A percentile compares a stretch with the other conserved stretches of the same genome.
These are phyloP conservation scores for Limnephilus lunatus DNA, from an alignment of 2,888 invertebrate species.

Conservation along the genomic window DNA sequence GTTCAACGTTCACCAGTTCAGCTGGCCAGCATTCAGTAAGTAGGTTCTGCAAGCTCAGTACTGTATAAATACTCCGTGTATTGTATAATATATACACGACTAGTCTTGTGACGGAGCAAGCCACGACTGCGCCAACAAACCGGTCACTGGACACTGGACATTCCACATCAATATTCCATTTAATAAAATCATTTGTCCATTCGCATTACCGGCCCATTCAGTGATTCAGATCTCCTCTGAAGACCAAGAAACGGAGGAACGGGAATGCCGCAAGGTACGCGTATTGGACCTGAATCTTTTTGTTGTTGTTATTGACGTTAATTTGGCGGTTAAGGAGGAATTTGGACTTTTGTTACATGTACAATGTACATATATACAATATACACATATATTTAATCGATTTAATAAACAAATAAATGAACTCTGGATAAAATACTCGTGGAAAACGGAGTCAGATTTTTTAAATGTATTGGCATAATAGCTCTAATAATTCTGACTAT, in stretches of 20 bases:
- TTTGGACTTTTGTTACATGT: too few relatives aligned
- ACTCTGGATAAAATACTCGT: background rate
- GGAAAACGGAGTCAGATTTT: background rate
- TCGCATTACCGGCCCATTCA: constrained; percentile 43
- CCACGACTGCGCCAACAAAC: constrained; percentile 28
- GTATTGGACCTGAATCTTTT: background rate
- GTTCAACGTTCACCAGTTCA: background rate
- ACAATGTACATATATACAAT: too few relatives aligned
- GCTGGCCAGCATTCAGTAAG: background rate
- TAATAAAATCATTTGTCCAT: constrained; percentile 47
- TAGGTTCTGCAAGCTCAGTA: background rate
- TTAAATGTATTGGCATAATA: too few relatives aligned
- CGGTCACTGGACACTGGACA: constrained; percentile 28
- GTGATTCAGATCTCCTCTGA: background rate
- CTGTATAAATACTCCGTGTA: background rate
- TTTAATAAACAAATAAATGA: background rate
- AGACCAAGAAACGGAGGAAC: background rate
- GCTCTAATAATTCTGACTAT: too few relatives aligned
- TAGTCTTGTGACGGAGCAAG: constrained; percentile 22
- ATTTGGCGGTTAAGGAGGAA: background rate
- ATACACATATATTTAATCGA: background rate
- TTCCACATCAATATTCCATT: constrained; percentile 46
- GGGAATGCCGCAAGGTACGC: background rate
- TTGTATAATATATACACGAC: background rate
- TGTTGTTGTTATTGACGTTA: background rate